Evolutionary conservation across 2,888 invertebrate genomes (phyloP), one percentile per base, ranked within the genome.

Genomic region (Vannuccia rotundouncinata): DNA sequence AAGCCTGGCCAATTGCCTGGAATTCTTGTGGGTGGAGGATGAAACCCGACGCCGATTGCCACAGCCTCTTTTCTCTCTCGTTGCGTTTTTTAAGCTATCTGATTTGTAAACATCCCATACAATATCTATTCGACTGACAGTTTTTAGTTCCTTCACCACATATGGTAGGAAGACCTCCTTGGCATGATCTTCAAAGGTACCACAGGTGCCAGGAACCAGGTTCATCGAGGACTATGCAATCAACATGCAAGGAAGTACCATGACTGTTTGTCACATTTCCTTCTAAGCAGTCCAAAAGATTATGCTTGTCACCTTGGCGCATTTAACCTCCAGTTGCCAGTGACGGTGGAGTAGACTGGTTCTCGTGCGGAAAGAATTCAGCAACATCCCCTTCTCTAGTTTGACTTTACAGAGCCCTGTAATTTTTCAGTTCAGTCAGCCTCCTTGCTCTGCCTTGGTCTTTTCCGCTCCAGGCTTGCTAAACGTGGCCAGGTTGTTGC

Each of bases 271-370:
- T 75, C 29, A 75, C 75, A 66, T 66, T 66, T 66, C 66, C 66
- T 66, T 13, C 66, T 13, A 29, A 29, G 75, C 29, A 5, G 13
- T 75, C 75, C 29, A 29, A 17, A n/a, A n/a, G n/a, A 31, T 81
- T 79, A 81, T 29, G 17, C 31, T 81, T 81, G 27, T 81, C 74
- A 22, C 81, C 74, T 28, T 29, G 27, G 17, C 80, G 25, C 31
- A 81, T 66, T 25, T 75, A n/a, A 13, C 81, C 81, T 29, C 28
- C n/a, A 17, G 80, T 31, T 25, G 79, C 29, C 27, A 81, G 75
- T 59, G 81, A 81, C 10, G 81, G 81, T 59, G 81, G 81, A 29
- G 59, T 76, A n/a, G 59, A 13, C 77, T 81, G 81, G 29, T 81
- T 81, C 45, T 81, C 81, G 59, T 81, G 81, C 27, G 27, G 28